Evolutionary conservation across 2,797 vertebrate genomes (phyloP).

Genomic region (Gastrophryne carolinensis): DNA sequence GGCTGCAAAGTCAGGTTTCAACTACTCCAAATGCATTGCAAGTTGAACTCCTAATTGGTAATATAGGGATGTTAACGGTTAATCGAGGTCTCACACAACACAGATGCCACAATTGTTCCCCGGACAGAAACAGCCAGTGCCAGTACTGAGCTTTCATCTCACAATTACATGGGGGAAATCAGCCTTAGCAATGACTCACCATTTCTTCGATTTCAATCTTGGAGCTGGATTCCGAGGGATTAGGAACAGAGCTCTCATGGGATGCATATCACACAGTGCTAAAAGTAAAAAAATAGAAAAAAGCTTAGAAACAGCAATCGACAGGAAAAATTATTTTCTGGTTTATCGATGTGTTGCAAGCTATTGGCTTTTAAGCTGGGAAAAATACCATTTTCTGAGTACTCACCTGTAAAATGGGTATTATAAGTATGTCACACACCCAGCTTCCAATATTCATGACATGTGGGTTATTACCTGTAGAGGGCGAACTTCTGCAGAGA

Average conservation of each 20-base stretch:
- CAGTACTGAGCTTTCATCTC: not conserved
- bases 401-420: too few relatives aligned
- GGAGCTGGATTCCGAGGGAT: slow-evolving; percentile 90
- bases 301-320: slow-evolving; percentile 30
- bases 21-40: not conserved
- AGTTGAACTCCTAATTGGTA: not conserved
- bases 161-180: slow-evolving; percentile 30
- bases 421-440: too few relatives aligned
- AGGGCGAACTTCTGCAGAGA: too few relatives aligned
- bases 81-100: not conserved
- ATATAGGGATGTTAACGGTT: not conserved
- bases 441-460: too few relatives aligned
- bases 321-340: slow-evolving; percentile 4
- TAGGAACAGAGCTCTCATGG: slow-evolving; percentile 93
- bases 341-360: not conserved
- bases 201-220: slow-evolving; percentile 91
- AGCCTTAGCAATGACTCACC: slow-evolving; percentile 74
- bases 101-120: not conserved
- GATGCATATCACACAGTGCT: slow-evolving; percentile 95
- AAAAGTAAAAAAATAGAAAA: slow-evolving; percentile 56
- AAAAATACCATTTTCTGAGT: too few relatives aligned
- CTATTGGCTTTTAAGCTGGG: too few relatives aligned
- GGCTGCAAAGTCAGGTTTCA: slow-evolving; percentile 33
- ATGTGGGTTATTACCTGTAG: too few relatives aligned
- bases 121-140: not conserved